Percentiles rank a stretch among this genome's conserved stretches.
These are phyloP conservation scores for Girardinus metallicus DNA, from an alignment of 2,797 vertebrate genomes.

Conservation along the genomic window DNA sequence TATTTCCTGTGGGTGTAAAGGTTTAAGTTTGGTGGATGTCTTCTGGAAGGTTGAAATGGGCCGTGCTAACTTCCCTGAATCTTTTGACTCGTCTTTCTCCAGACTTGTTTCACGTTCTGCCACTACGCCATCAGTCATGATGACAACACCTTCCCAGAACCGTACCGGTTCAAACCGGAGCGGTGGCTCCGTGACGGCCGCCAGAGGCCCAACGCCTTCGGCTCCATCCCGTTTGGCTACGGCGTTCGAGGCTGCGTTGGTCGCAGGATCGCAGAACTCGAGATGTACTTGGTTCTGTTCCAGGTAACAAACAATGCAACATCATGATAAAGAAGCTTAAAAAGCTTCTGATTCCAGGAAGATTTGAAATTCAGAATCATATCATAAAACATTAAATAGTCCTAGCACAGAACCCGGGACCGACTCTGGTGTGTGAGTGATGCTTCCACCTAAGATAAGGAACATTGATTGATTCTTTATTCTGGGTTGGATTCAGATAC, in stretches of 20 bases:
- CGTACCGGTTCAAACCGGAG: constrained; percentile 75
- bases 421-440: background rate
- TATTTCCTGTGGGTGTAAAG: background rate
- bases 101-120: constrained; percentile 76
- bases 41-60: background rate
- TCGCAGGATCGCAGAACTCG: constrained; percentile 81
- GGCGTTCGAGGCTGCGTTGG: constrained; percentile 82
- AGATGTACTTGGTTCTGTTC: constrained; percentile 79
- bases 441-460: background rate
- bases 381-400: background rate
- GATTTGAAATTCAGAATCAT: background rate
- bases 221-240: constrained; percentile 82
- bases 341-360: background rate
- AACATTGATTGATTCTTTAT: background rate
- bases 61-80: background rate
- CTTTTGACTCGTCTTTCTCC: constrained; percentile 14
- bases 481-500: background rate
- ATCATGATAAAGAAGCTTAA: background rate
- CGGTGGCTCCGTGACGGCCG: constrained; percentile 78
- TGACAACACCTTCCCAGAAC: constrained; percentile 73
- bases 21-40: background rate
- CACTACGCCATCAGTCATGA: constrained; percentile 81
- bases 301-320: constrained; percentile 50
- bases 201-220: constrained; percentile 71
- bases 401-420: background rate